Evolutionary conservation across 2,888 invertebrate genomes (phyloP), one percentile per base, ranked within the genome.

Genomic region (Penaeus monodon): DNA sequence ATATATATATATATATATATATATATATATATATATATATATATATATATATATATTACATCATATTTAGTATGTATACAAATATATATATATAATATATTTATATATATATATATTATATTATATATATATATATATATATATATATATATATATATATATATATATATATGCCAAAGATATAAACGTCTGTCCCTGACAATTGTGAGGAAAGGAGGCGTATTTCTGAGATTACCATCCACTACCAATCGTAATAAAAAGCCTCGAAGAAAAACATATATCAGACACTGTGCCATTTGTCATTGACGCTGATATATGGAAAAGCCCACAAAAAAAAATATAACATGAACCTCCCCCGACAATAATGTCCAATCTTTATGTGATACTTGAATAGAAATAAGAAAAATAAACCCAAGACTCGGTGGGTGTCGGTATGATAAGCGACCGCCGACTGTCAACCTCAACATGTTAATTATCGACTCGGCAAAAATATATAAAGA

Each of bases 81-180:
- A 14, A 49, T 27, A 17, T 20, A 22, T 68, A 70, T 63, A 80
- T 29, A 64, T 66, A 81, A 81, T 64, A 81, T 65, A 79, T 66
- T 22, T 1, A 84, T 64, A 79, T 65, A 29, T 27, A 84, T 66
- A 81, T 78, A 79, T 65, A 79, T 44, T 44, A 79, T 66, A 79
- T 66, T 80, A 27, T 80, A 78, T 68, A 44, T 20, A 79, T 63
- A 44, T 70, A 82, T 82, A 82, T 63, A 82, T 7, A 82, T 57
- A 70, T 73, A 27, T 27, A 57, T n/a, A 70, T 29, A 27, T 70
- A 29, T 29, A 4, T 70, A 70, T 70, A 29, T 70, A 4, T n/a
- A 7, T 70, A 7, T 70, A 22, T 27, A 70, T 1, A 49, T 49
- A 27, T n/a, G n/a, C n/a, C 20, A 76, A n/a, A 33, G 17, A 7